Evolutionary conservation across 37 sponge, comb jelly and placozoan species (phyloP).

Genomic region (Oopsacas minuta): DNA sequence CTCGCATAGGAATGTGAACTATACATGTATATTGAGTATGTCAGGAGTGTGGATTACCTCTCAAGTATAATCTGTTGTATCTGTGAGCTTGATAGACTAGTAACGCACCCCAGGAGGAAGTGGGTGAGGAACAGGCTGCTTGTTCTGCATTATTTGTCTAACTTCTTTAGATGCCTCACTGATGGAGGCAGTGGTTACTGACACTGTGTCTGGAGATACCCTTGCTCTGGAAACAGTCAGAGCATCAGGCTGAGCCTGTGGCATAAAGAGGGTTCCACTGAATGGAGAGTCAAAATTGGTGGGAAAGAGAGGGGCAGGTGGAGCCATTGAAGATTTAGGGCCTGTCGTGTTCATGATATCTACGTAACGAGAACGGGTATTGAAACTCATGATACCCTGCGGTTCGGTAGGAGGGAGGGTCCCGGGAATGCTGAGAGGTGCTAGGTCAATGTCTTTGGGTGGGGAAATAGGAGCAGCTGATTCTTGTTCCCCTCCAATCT

Average conservation of each 20-base stretch:
- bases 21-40: too few species aligned
- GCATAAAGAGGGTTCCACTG: constrained; percentile 2
- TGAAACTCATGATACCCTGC: background rate
- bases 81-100: background rate
- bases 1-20: too few species aligned
- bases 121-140: background rate
- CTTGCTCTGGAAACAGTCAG: background rate
- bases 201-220: background rate
- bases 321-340: background rate
- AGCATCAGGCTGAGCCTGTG: background rate
- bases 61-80: too few species aligned
- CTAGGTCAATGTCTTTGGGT: constrained; percentile 34
- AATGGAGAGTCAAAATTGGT: background rate
- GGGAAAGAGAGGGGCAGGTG: background rate
- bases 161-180: background rate
- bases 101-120: background rate
- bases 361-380: constrained; percentile 34
- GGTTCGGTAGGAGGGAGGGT: background rate
- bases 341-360: constrained; percentile 36
- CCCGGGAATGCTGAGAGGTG: background rate
- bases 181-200: constrained; percentile 9
- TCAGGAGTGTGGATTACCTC: too few species aligned
- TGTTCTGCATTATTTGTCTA: background rate
- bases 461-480: constrained; percentile 25
- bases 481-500: constrained; percentile 16